Base-by-base conservation (phyloP, 2,888 invertebrate genomes). In the Lottia gigantea region DNA sequence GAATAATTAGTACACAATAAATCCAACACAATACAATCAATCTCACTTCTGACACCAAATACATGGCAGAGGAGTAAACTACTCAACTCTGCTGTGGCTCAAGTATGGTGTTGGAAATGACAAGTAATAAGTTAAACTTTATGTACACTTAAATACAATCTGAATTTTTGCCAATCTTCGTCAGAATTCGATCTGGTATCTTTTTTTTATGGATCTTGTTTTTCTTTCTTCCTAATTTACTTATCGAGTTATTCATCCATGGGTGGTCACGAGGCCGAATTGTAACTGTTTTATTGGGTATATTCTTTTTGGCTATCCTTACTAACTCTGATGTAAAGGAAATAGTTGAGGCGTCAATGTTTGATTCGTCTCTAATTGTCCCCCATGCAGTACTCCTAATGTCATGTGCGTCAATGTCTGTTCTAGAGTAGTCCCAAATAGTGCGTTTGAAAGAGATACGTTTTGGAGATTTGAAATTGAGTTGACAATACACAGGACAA, bases 201-300 rank as follows among this genome's bases (percentile, higher is more conserved):
- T 55, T 55, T 55, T n/a, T n/a, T 55, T 55, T 55, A 55, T 55
- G 55, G 23, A 55, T 19, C 23, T 55, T 55, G 15, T 55, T 55
- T 55, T 55, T 55, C 23, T 19, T n/a, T 55, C 23, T 55, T 19
- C 55, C 23, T 23, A 55, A 19, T 55, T 55, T 55, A 19, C 55
- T 55, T 8, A 55, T 55, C 23, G 55, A 19, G 55, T 55, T 55
- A 12, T 55, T 55, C 55, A 55, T 55, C 23, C 55, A 55, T 23
- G 55, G 55, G n/a, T 55, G 7, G 55, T 55, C 55, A 19, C 55
- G n/a, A 14, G 55, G 55, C 23, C 55, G n/a, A 55, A 55, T 55
- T n/a, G 55, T 55, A 19, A 55, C 55, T 19, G 23, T n/a, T 19
- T 55, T 55, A 23, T 55, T 55, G 11, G 55, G 55, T 19, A 55